Conservation (phyloP, 2,888 invertebrate species). For the Uropetala carovei region DNA sequence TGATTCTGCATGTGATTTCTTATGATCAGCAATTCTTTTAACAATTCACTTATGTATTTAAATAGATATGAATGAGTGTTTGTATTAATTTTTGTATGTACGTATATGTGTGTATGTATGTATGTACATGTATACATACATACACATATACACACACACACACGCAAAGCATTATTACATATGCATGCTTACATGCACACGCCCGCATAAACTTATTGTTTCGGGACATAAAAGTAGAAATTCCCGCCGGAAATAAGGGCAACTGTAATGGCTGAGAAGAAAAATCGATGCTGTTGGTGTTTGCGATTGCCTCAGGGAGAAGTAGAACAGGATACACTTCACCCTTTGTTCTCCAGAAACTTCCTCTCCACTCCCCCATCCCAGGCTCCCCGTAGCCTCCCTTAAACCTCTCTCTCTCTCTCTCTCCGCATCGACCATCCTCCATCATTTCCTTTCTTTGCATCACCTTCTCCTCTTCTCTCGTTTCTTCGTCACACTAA, state of each 20-base stretch:
- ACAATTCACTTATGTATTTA: no score
- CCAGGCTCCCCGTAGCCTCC: neutral
- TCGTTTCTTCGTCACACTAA: neutral
- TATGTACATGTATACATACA: no score
- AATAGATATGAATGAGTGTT: no score
- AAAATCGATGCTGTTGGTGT: constrained; percentile 60
- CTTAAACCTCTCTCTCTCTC: neutral
- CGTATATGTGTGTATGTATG: no score
- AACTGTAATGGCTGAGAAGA: constrained; percentile 24
- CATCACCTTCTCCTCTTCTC: neutral
- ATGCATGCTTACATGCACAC: no score
- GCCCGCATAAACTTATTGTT: no score
- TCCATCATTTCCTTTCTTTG: neutral
- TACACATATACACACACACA: no score
- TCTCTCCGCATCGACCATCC: neutral
- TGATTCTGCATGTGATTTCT: no score
- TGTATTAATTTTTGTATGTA: no score
- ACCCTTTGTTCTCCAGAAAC: neutral
- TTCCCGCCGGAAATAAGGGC: constrained; percentile 34
- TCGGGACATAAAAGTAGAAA: neutral
- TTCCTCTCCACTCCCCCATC: neutral
- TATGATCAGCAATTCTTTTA: no score
- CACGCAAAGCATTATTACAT: no score
- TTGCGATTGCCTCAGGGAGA: constrained; percentile 48
- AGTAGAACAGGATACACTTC: no score